A percentile compares a stretch with the other conserved stretches of the same genome.
Conservation (phyloP, 2,888 invertebrate genomes). For the Hypolimnas misippus region DNA sequence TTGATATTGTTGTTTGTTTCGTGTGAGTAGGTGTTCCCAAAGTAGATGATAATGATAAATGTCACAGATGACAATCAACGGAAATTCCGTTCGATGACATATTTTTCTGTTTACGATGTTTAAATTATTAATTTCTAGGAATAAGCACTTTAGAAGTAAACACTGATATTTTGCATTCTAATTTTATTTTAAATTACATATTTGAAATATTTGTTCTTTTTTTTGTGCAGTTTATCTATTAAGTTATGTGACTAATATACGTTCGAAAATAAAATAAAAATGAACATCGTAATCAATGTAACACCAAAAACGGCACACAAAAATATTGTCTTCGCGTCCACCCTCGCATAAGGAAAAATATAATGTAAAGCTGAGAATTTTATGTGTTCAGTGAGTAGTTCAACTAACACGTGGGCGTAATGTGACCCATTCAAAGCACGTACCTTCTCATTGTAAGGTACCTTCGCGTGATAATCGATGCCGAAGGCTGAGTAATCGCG, state of each 20-base stretch:
- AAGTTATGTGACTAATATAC: neutral
- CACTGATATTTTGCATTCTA: neutral
- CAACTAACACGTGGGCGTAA: conserved; percentile 31
- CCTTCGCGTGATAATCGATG: conserved; percentile 58
- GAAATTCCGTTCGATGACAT: neutral
- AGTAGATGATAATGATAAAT: neutral
- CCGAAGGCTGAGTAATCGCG: conserved; percentile 68
- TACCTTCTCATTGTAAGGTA: conserved; percentile 36
- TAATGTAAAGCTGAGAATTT: conserved; percentile 13
- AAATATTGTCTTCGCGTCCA: neutral
- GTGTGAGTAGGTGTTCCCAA: too few relatives aligned
- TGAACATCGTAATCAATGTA: too few relatives aligned
- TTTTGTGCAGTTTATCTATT: too few relatives aligned
- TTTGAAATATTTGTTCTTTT: neutral
- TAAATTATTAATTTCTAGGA: neutral
- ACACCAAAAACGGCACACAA: neutral
- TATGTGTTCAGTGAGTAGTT: conserved; percentile 24
- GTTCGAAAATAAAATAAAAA: neutral
- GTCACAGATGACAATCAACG: neutral
- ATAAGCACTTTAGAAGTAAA: too few relatives aligned
- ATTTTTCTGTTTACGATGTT: neutral
- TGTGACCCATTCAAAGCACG: conserved; percentile 34
- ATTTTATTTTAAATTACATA: neutral
- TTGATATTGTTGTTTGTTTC: neutral
- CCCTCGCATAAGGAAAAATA: conserved; percentile 3